phyloP scores from a whole-genome alignment of 2,888 invertebrate species.

The Pseudococcus longispinus region DNA sequence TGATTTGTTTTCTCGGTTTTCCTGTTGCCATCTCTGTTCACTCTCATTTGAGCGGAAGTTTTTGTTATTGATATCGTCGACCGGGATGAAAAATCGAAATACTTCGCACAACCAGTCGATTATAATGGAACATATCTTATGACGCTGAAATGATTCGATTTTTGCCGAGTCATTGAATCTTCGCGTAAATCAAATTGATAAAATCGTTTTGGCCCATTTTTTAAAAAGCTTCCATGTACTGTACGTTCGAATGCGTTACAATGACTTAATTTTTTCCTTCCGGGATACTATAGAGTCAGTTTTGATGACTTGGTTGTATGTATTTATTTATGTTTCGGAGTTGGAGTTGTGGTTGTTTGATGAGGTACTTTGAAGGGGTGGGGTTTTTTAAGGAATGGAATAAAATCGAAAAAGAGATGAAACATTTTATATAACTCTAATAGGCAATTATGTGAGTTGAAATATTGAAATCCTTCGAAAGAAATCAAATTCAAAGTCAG shows the following conservation, averaged over 20 bases:
- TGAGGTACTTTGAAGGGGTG: too few relatives aligned
- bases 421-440: too few relatives aligned
- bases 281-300: background rate
- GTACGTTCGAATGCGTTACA: background rate
- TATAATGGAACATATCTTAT: slow-evolving; percentile 3
- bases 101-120: background rate
- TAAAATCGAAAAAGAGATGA: too few relatives aligned
- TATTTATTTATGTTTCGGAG: background rate
- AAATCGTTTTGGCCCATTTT: background rate
- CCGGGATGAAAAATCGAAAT: background rate
- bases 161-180: background rate
- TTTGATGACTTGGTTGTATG: background rate
- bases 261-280: slow-evolving; percentile 11
- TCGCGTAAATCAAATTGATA: slow-evolving; percentile 14
- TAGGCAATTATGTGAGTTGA: too few relatives aligned
- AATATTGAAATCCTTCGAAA: too few relatives aligned
- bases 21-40: background rate
- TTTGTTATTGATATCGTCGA: background rate
- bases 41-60: background rate
- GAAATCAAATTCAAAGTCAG: too few relatives aligned
- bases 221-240: background rate
- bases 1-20: slow-evolving; percentile 22
- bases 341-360: background rate
- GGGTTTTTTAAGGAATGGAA: too few relatives aligned
- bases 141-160: slow-evolving; percentile 22